These are phyloP conservation scores for Channa argus DNA, from an alignment of 2,113 vertebrate genomes.

Conservation along the genomic window DNA sequence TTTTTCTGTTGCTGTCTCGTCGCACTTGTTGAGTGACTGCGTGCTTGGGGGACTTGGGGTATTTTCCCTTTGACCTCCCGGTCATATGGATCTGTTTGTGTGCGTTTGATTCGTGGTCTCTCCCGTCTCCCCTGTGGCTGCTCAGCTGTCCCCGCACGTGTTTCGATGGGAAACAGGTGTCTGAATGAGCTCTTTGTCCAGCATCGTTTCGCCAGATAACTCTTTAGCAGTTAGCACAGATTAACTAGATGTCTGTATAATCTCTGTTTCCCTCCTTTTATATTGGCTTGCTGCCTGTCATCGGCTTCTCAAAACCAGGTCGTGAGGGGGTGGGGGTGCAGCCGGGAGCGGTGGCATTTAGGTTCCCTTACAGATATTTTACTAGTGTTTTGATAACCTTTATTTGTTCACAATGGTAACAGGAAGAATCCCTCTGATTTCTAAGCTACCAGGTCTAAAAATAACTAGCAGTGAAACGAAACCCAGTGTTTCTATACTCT, in stretches of 20 bases:
- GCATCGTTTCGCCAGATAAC: conserved; percentile 13
- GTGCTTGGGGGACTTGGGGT: background rate
- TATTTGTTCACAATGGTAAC: conserved; percentile 9
- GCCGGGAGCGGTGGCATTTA: conserved; percentile 18
- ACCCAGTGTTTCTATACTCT: background rate
- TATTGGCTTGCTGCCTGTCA: conserved; percentile 22
- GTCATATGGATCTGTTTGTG: background rate
- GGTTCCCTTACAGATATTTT: background rate
- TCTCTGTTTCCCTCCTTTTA: conserved; percentile 30
- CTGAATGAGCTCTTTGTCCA: conserved; percentile 71
- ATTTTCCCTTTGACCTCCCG: conserved; percentile 17
- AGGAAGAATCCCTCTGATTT: background rate
- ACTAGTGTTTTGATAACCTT: background rate
- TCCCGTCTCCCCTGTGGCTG: background rate
- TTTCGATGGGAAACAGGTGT: conserved; percentile 66
- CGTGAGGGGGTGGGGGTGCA: conserved; percentile 15
- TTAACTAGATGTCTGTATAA: conserved; percentile 42
- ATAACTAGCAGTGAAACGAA: no score
- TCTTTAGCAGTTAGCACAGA: conserved; percentile 26
- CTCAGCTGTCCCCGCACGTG: background rate
- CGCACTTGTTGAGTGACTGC: conserved; percentile 68
- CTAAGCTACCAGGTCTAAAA: background rate
- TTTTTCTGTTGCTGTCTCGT: background rate
- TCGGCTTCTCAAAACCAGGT: conserved; percentile 41
- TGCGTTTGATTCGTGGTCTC: background rate